Conservation (phyloP, 2,888 invertebrate species). For the Apamea crenata region DNA sequence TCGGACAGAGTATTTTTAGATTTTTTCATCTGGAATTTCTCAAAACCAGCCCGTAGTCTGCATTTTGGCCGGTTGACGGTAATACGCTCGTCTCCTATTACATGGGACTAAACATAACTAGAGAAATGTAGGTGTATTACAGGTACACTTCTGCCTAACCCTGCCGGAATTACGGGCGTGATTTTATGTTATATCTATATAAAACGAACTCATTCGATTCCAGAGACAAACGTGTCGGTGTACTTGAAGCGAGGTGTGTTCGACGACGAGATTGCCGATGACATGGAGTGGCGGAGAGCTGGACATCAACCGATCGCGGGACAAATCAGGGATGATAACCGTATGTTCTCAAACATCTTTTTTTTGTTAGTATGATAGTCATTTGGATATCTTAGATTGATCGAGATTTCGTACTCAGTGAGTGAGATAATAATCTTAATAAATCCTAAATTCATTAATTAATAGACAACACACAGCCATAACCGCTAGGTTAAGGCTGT, state of each 20-base stretch:
- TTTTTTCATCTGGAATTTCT: background rate
- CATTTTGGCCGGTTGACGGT: background rate
- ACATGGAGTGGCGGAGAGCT: slow-evolving; percentile 76
- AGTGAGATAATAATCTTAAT: background rate
- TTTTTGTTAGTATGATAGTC: background rate
- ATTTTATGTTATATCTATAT: background rate
- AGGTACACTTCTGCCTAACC: background rate
- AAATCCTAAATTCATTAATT: background rate
- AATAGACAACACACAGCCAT: background rate
- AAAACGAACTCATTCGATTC: slow-evolving; percentile 37
- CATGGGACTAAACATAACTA: background rate
- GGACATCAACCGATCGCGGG: slow-evolving; percentile 72
- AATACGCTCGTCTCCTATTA: background rate
- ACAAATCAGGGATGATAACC: slow-evolving; percentile 68
- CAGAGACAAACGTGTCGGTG: slow-evolving; percentile 85
- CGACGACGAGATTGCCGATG: slow-evolving; percentile 79
- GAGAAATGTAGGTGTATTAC: background rate
- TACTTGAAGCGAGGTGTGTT: slow-evolving; percentile 85
- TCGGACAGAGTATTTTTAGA: background rate
- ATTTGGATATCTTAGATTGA: background rate
- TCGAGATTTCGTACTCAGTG: background rate
- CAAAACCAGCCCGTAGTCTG: background rate
- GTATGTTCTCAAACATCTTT: slow-evolving; percentile 64
- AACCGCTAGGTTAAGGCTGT: background rate
- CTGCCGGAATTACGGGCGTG: background rate